These are phyloP conservation scores for Drosophila nigromelanica DNA, from an alignment of 1,140 invertebrate species.

Conservation along the genomic window DNA sequence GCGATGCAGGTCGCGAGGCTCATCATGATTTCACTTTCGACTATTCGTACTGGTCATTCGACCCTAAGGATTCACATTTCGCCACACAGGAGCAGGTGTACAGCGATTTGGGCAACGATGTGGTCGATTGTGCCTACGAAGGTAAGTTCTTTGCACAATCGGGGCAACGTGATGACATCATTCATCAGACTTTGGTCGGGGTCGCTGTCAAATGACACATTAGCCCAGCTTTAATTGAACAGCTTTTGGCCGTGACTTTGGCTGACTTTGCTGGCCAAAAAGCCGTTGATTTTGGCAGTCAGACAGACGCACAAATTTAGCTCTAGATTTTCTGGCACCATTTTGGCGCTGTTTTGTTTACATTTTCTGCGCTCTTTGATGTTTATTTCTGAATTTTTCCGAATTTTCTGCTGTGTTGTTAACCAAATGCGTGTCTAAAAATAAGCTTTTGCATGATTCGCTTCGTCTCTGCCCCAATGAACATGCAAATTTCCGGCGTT, in stretches of 20 bases:
- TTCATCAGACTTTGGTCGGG: not conserved
- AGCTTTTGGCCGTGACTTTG: slow-evolving; percentile 25
- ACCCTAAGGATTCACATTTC: slow-evolving; percentile 88
- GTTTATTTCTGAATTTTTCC: slow-evolving; percentile 9
- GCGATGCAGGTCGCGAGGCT: slow-evolving; percentile 86
- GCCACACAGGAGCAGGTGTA: slow-evolving; percentile 93
- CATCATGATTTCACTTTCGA: slow-evolving; percentile 97
- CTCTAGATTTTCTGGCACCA: slow-evolving; percentile 6
- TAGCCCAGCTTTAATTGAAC: slow-evolving; percentile 1
- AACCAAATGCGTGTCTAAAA: slow-evolving; percentile 24
- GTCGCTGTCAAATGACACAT: slow-evolving; percentile 14
- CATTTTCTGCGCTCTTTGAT: slow-evolving; percentile 35
- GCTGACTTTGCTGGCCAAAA: slow-evolving; percentile 11
- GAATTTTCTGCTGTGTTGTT: slow-evolving; percentile 5
- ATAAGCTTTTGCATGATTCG: slow-evolving; percentile 17
- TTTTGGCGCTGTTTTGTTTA: slow-evolving; percentile 24
- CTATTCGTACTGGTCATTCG: slow-evolving; percentile 95
- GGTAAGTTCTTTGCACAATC: slow-evolving; percentile 56
- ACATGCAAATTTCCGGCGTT: slow-evolving; percentile 64
- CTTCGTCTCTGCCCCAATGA: slow-evolving; percentile 37
- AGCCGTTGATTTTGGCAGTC: slow-evolving; percentile 12
- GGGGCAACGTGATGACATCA: slow-evolving; percentile 30
- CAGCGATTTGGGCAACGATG: slow-evolving; percentile 93
- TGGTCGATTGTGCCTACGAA: slow-evolving; percentile 96
- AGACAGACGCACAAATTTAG: not conserved